A percentile compares a stretch with the other conserved stretches of the same genome.
Conservation (phyloP, 2,113 vertebrate genomes). For the Hypomesus transpacificus region DNA sequence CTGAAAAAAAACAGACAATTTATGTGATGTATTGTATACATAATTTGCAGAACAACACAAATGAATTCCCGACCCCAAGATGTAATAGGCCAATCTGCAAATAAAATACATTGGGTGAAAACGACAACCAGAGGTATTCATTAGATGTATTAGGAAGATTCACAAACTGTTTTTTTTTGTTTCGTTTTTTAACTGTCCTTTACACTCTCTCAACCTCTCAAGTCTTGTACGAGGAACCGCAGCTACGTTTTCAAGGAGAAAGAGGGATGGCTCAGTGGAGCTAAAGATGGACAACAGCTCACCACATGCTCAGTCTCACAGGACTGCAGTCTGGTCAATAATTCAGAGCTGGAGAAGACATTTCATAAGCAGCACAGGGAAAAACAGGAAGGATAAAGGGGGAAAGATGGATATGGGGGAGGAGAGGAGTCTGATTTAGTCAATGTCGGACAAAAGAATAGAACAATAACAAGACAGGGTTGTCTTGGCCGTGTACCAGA, state of each 20-base stretch:
- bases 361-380: slow-evolving; percentile 15
- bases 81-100: not conserved
- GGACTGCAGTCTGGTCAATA: slow-evolving; percentile 17
- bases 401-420: too few species aligned
- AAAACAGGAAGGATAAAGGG: not conserved
- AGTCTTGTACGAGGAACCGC: too few species aligned
- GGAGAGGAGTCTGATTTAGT: not conserved
- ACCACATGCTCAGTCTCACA: slow-evolving; percentile 3
- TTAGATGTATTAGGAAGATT: too few species aligned
- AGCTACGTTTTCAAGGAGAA: too few species aligned
- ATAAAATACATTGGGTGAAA: too few species aligned
- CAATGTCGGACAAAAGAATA: not conserved
- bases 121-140: too few species aligned
- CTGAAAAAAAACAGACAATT: not conserved
- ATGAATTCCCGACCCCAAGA: too few species aligned
- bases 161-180: not conserved
- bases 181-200: slow-evolving; percentile 6
- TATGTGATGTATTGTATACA: not conserved
- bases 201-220: too few species aligned
- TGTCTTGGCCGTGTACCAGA: slow-evolving; percentile 51
- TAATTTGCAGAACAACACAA: not conserved
- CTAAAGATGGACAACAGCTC: not conserved
- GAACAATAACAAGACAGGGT: slow-evolving; percentile 7
- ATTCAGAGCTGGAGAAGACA: slow-evolving; percentile 15
- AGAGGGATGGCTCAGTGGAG: slow-evolving; percentile 6